Percentiles rank a stretch among this genome's conserved stretches.
phyloP scores from a whole-genome alignment of 1,140 invertebrate genomes.

The Sipha flava region DNA sequence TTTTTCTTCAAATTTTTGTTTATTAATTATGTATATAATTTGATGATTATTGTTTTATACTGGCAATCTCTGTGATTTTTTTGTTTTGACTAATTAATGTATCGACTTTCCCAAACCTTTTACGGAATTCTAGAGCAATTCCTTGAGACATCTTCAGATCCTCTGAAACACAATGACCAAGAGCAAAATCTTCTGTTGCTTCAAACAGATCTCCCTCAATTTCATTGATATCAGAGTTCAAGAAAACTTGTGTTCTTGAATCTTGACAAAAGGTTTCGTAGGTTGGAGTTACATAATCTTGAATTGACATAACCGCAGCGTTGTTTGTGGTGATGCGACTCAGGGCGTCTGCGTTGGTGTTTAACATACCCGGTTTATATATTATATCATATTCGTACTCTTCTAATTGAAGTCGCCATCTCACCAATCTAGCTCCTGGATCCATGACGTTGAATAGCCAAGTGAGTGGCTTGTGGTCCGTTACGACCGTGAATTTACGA shows the following conservation, averaged over 20 bases:
- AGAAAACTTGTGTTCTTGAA: too few relatives aligned
- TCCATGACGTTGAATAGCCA: slow-evolving; percentile 48
- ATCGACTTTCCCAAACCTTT: neutral
- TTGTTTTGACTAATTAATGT: neutral
- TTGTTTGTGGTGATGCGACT: neutral
- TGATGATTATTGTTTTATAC: neutral
- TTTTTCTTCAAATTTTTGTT: neutral
- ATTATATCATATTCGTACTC: slow-evolving; percentile 46
- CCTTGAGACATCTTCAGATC: slow-evolving; percentile 7
- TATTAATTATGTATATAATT: neutral
- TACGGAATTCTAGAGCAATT: slow-evolving; percentile 33
- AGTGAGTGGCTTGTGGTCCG: slow-evolving; percentile 47
- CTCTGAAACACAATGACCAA: slow-evolving; percentile 18
- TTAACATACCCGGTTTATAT: slow-evolving; percentile 43
- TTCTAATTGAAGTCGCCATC: slow-evolving; percentile 48
- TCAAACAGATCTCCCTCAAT: slow-evolving; percentile 7
- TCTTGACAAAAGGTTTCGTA: too few relatives aligned
- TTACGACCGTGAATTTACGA: slow-evolving; percentile 47
- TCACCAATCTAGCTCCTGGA: slow-evolving; percentile 44
- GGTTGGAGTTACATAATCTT: too few relatives aligned
- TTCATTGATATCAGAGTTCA: neutral
- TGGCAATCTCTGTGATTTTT: neutral
- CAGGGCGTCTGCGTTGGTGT: slow-evolving; percentile 39
- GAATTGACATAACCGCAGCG: too few relatives aligned
- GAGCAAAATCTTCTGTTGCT: neutral